These are phyloP conservation scores for Littorina saxatilis DNA, from an alignment of 1,140 invertebrate genomes.

Conservation along the genomic window DNA sequence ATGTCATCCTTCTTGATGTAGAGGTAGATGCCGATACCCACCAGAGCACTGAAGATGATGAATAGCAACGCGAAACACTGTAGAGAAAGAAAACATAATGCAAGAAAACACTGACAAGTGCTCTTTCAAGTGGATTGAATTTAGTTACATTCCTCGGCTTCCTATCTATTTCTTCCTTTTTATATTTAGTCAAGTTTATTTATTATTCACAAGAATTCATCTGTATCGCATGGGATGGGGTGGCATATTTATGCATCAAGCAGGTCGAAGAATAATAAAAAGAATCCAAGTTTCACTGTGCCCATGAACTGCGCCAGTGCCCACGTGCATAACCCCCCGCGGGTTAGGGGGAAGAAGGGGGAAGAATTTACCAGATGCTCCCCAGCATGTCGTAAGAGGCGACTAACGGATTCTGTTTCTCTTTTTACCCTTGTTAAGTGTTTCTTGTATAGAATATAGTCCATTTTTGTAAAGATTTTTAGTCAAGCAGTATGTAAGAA, in stretches of 20 bases:
- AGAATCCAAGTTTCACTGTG: too few relatives aligned
- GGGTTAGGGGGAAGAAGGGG: not conserved
- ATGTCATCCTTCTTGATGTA: slow-evolving; percentile 27
- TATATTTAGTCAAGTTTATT: not conserved
- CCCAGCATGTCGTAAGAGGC: too few relatives aligned
- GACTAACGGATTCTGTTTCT: too few relatives aligned
- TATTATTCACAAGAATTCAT: not conserved
- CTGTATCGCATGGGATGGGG: not conserved
- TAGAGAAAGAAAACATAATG: not conserved
- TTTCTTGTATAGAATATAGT: too few relatives aligned
- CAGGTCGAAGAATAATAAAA: too few relatives aligned
- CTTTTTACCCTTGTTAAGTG: too few relatives aligned
- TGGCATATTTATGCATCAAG: too few relatives aligned
- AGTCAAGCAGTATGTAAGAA: too few relatives aligned
- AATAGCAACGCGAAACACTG: slow-evolving; percentile 26
- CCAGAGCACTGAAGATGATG: slow-evolving; percentile 30
- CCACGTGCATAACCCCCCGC: not conserved
- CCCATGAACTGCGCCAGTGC: not conserved
- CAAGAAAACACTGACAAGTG: not conserved
- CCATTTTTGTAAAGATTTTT: too few relatives aligned
- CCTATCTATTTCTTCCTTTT: not conserved
- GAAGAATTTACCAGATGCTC: too few relatives aligned
- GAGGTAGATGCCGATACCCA: slow-evolving; percentile 27
- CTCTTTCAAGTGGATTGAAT: too few relatives aligned
- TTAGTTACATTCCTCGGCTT: too few relatives aligned